Evolutionary conservation across 35 echinoderm and acorn worm genomes (phyloP).

Genomic region (Lytechinus variegatus): DNA sequence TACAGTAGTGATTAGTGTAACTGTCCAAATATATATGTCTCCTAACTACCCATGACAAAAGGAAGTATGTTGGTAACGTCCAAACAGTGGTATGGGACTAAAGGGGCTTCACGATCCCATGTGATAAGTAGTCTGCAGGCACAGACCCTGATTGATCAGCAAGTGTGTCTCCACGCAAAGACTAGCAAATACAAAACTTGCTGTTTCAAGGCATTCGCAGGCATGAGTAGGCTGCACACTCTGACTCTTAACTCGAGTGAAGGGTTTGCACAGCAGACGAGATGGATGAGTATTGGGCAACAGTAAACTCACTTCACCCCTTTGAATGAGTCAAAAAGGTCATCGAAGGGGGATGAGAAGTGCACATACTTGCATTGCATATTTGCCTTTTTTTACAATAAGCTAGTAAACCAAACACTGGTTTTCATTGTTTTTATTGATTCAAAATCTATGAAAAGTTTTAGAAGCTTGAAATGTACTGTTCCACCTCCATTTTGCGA

Average conservation of each 20-base stretch:
- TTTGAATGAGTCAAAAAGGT: not conserved
- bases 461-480: not conserved
- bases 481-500: too few species aligned
- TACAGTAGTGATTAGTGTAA: not conserved
- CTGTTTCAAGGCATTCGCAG: too few species aligned
- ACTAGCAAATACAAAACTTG: too few species aligned
- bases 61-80: not conserved
- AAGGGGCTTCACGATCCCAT: not conserved
- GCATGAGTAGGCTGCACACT: too few species aligned
- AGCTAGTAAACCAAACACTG: not conserved
- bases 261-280: too few species aligned
- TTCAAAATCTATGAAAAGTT: not conserved
- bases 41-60: not conserved
- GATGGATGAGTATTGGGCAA: not conserved
- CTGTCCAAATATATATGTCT: not conserved
- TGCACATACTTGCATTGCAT: not conserved
- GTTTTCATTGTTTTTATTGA: not conserved
- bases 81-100: not conserved
- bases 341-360: not conserved
- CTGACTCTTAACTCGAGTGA: too few species aligned
- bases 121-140: not conserved
- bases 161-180: too few species aligned
- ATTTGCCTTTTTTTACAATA: not conserved
- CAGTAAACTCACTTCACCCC: not conserved
- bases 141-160: too few species aligned